Evolutionary conservation across 2,888 invertebrate species (phyloP), one percentile per base, ranked within the genome.

Genomic region (Troides aeacus): DNA sequence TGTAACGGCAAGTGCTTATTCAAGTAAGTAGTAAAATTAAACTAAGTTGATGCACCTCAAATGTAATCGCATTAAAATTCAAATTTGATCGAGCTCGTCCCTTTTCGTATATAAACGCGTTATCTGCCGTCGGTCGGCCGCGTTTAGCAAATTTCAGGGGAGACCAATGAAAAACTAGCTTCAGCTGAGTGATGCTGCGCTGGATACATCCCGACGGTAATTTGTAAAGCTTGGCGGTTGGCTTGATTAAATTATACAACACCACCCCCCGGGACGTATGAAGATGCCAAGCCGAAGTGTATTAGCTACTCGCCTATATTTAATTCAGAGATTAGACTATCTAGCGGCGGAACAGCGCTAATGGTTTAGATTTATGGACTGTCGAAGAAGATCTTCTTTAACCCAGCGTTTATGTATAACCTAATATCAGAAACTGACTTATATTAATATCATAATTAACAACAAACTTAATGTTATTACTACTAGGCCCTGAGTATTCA

Each of bases 291-390:
- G 61, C 57, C 6, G 42, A 39, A 24, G 30, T 24, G 62, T 66
- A 57, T 69, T 62, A 66, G 66, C 66, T 58, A 46, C 58, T 65
- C 6, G 65, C 57, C 58, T 62, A 66, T 70, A 58, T 66, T 66
- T 70, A 70, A 70, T 70, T 62, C 69, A 70, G 66, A 39, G 69
- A 70, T 70, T 70, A 70, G 69, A 65, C 57, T 62, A 70, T 70
- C 69, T 50, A 66, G 62, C 69, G 42, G 39, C 57, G 65, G 58
- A 70, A 70, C 69, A 53, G 66, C 58, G 66, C 58, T 66, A 70
- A 66, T 70, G 66, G 65, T 23, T 39, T 62, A 39, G 23, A 70
- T 70, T 70, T 66, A 70, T 70, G 69, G 69, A 50, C 63, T 50
- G n/a, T 56, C 62, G 62, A 70, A 70, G 65, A 70, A 66, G 62